Evolutionary conservation across 2,113 vertebrate genomes (phyloP), one percentile per base, ranked within the genome.

Genomic region (Talpa occidentalis): DNA sequence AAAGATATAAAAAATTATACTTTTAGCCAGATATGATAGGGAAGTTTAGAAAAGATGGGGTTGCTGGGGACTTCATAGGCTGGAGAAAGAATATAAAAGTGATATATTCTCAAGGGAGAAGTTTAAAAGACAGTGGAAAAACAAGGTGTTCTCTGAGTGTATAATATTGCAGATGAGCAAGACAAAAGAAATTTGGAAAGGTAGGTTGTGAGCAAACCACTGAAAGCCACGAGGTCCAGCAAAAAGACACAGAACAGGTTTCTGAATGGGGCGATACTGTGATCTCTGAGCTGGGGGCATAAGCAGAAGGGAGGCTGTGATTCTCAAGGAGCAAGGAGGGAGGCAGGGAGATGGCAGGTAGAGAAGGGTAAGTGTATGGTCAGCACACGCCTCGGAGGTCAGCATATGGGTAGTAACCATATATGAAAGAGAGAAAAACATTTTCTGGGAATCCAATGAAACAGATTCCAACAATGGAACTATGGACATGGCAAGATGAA

Each of bases 261-360:
- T 90, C 52, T 60, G 42, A 84, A 47, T 1, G 3, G 5, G 30
- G 35, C 19, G 4, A 32, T 40, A 21, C 40, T 69, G 4, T 16
- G 35, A 66, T 22, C 14, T 67, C 14, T 32, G 17, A 10, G 79
- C 2, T 3, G 30, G 1, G 10, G 0, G 15, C 5, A 8, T 1
- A 47, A n/a, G 26, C 4, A 37, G n/a, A 21, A 37, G 16, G 28
- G 52, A 83, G 21, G 3, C 12, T 4, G 1, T 14, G 2, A 28
- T 6, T 32, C 5, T 37, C 30, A 26, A 26, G 10, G n/a, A 59
- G 19, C 24, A 70, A 10, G 24, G 28, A 35, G 4, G 26, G 35
- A 86, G n/a, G 69, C 5, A n/a, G 4, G 10, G 47, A n/a, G 37
- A 54, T n/a, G 56, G 24, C 42, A 3, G 0, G 10, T 28, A 80